Percentiles rank a stretch among this genome's conserved stretches.
Conservation (phyloP, 2,888 invertebrate genomes). For the Crematogaster levior region DNA sequence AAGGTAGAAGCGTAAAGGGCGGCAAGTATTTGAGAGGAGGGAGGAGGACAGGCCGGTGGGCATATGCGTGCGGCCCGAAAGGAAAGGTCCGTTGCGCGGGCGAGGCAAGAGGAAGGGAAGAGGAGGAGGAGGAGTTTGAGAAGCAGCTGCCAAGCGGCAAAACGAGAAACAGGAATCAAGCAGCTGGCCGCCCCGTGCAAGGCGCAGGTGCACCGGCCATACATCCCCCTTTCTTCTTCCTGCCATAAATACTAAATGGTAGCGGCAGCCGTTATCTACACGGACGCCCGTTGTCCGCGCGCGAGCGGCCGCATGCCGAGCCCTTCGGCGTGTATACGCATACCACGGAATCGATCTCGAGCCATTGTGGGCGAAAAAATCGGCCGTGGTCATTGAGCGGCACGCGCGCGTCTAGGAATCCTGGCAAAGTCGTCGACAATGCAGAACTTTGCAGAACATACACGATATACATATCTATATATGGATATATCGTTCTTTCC, state of each 20-base stretch:
- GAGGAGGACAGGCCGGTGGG: not conserved
- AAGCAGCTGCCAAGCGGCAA: slow-evolving; percentile 70
- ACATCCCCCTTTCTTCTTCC: slow-evolving; percentile 46
- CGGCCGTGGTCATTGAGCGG: not conserved
- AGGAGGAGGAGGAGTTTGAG: slow-evolving; percentile 17
- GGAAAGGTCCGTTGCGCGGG: slow-evolving; percentile 57
- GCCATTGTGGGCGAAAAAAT: slow-evolving; percentile 27
- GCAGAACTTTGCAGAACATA: not conserved
- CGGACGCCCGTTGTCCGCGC: slow-evolving; percentile 43
- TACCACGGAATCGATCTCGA: slow-evolving; percentile 34
- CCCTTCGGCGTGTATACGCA: slow-evolving; percentile 23
- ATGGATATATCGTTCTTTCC: not conserved
- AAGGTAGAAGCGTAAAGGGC: slow-evolving; percentile 24
- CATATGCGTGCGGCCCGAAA: slow-evolving; percentile 56
- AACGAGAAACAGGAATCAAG: slow-evolving; percentile 75
- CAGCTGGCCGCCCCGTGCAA: slow-evolving; percentile 86
- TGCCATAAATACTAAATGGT: slow-evolving; percentile 51
- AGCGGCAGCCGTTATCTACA: slow-evolving; percentile 52
- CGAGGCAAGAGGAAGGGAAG: slow-evolving; percentile 39
- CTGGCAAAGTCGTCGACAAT: not conserved
- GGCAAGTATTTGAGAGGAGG: slow-evolving; percentile 19
- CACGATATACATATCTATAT: not conserved
- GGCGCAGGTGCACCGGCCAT: slow-evolving; percentile 68
- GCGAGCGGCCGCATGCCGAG: slow-evolving; percentile 22
- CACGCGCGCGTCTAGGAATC: slow-evolving; percentile 43